These are phyloP conservation scores for Eupithecia abbreviata DNA, from an alignment of 2,888 invertebrate species.

Conservation along the genomic window DNA sequence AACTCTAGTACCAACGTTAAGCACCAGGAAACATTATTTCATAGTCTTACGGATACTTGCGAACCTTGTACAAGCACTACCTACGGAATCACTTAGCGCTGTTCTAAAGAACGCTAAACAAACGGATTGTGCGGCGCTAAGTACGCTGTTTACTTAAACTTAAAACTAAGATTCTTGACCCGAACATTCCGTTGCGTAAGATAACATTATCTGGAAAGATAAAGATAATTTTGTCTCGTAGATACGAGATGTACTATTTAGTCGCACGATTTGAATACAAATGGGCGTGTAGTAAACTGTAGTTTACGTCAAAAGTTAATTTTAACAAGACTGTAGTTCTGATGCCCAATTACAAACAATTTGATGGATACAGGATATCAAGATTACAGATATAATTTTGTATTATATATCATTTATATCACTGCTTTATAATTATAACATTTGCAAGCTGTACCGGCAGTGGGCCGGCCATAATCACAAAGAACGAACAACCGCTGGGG, in stretches of 20 bases:
- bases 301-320: not conserved
- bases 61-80: slow-evolving; percentile 9
- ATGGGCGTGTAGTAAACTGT: not conserved
- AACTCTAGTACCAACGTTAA: too few species aligned
- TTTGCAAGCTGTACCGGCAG: too few species aligned
- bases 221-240: slow-evolving; percentile 12
- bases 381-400: too few species aligned
- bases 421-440: too few species aligned
- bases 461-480: too few species aligned
- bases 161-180: slow-evolving; percentile 30
- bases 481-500: too few species aligned
- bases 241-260: slow-evolving; percentile 1
- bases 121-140: slow-evolving; percentile 31
- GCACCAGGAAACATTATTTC: not conserved
- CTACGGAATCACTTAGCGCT: slow-evolving; percentile 30
- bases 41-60: not conserved
- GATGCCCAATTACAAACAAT: not conserved
- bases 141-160: slow-evolving; percentile 25
- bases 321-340: not conserved
- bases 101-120: slow-evolving; percentile 34
- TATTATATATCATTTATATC: too few species aligned
- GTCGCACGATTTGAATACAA: slow-evolving; percentile 8
- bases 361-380: not conserved
- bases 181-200: slow-evolving; percentile 24
- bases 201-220: slow-evolving; percentile 22